These are phyloP conservation scores for Toxotes chatareus DNA, from an alignment of 2,113 vertebrate species.

Conservation along the genomic window DNA sequence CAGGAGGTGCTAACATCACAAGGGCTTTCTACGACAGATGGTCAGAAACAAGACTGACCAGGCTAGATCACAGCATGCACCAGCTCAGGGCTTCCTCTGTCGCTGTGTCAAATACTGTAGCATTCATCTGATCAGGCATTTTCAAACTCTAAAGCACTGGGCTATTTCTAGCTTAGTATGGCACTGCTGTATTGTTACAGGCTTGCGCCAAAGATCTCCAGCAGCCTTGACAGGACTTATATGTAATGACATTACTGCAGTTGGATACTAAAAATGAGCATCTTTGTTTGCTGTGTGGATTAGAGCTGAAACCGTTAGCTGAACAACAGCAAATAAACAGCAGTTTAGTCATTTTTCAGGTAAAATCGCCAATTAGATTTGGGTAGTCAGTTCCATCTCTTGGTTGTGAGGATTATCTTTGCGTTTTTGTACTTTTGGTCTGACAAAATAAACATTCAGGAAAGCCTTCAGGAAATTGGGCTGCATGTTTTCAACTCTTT, in stretches of 20 bases:
- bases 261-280: neutral
- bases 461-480: neutral
- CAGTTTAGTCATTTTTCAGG: neutral
- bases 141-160: slow-evolving; percentile 35
- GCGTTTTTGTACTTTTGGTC: neutral
- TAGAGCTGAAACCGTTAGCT: neutral
- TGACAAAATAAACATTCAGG: neutral
- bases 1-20: slow-evolving; percentile 41
- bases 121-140: slow-evolving; percentile 52
- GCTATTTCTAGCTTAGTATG: slow-evolving; percentile 49
- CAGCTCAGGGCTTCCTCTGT: slow-evolving; percentile 48
- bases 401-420: neutral
- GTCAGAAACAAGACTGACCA: slow-evolving; percentile 49
- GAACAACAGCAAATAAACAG: neutral
- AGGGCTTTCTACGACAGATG: slow-evolving; percentile 55
- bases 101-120: slow-evolving; percentile 46
- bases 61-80: slow-evolving; percentile 53
- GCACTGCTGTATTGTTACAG: slow-evolving; percentile 40
- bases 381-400: too few relatives aligned
- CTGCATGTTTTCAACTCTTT: neutral
- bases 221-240: slow-evolving; percentile 7
- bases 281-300: neutral
- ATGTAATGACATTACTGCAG: slow-evolving; percentile 8
- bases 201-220: slow-evolving; percentile 10
- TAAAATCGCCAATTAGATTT: neutral